Evolutionary conservation across 2,113 vertebrate genomes (phyloP), one percentile per base, ranked within the genome.

Genomic region (Laticauda colubrina): DNA sequence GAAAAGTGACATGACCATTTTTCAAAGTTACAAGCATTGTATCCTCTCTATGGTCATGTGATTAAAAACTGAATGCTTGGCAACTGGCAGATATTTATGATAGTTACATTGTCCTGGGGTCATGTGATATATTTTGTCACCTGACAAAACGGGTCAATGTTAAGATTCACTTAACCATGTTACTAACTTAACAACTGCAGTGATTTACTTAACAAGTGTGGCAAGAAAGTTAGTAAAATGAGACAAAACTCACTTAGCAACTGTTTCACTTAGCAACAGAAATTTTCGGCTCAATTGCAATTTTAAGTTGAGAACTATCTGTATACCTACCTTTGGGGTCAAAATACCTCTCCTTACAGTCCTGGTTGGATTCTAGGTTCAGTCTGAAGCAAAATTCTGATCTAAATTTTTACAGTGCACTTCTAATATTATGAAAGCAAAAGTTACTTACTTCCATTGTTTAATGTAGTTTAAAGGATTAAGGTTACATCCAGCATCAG

Each of bases 361-460:
- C 26, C 34, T 54, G 75, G 10, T 55, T 24, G 6, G 14, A 26
- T 9, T 56, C 39, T 57, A 39, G 3, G 56, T 55, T 43, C 4
- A 91, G 21, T 26, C n/a, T 3, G 4, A 57, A 39, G 61, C 8
- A 75, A 43, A 53, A 20, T 45, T 88, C 85, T 43, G 18, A 53
- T 54, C 88, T 91, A 56, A 12, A 4, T 90, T 39, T 20, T 29
- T 29, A 6, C 85, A 88, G 87, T 5, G 26, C 21, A 88, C 10
- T 48, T 8, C 26, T 39, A 85, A 89, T 48, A 89, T 89, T 51
- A 53, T 26, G 21, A 87, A 61, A 93, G 39, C 14, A 93, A 21
- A 94, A 94, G 69, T 88, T 93, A 97, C 99, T 99, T 97, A 99
- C 99, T 99, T 99, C 99, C 99, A 99, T 90, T 99, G 99, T 95